Conservation (phyloP, 2,113 vertebrate species). For the Platysteira castanea region DNA sequence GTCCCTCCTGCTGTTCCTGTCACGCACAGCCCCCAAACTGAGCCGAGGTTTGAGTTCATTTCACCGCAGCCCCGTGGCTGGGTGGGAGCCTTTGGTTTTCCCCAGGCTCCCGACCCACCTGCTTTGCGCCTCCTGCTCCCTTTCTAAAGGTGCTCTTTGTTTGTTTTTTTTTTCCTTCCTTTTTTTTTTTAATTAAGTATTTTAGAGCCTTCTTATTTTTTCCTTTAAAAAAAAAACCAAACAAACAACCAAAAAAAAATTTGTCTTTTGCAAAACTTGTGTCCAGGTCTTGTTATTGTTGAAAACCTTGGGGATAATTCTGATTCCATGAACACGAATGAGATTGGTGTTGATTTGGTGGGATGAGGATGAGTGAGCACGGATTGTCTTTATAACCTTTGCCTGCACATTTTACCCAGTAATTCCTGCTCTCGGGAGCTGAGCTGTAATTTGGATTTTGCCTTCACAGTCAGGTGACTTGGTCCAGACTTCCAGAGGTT, state of each 20-base stretch:
- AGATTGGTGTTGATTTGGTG: background rate
- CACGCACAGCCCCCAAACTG: background rate
- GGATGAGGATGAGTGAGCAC: background rate
- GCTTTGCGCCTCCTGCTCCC: background rate
- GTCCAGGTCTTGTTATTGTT: background rate
- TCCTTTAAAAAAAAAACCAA: background rate
- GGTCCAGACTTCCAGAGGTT: background rate
- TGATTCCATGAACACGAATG: background rate
- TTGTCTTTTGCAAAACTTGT: background rate
- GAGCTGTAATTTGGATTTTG: background rate
- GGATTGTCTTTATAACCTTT: background rate
- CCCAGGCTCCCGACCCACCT: background rate
- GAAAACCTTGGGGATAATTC: background rate
- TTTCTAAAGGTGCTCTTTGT: background rate
- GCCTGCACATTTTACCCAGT: background rate
- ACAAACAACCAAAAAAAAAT: background rate
- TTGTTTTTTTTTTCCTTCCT: no score
- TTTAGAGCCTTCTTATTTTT: background rate
- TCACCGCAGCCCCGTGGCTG: background rate
- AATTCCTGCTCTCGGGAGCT: background rate
- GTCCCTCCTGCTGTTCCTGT: background rate
- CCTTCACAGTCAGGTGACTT: background rate
- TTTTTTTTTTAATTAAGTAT: background rate
- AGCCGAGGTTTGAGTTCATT: conserved; percentile 7
- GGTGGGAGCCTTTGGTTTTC: background rate